These are phyloP conservation scores for Saimiri boliviensis DNA, from an alignment of 2,113 vertebrate genomes.

Conservation along the genomic window DNA sequence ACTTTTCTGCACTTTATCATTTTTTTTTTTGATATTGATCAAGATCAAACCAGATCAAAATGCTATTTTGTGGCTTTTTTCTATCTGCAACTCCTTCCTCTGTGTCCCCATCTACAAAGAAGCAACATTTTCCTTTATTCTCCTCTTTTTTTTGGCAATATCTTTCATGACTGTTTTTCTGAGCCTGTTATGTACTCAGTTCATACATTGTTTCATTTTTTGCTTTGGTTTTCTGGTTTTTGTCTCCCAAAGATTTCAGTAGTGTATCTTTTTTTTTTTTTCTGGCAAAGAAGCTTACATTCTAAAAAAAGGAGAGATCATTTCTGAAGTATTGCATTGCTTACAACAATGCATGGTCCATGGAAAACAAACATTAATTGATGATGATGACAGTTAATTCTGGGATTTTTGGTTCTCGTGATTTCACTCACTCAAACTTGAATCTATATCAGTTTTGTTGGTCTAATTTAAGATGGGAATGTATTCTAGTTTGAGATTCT, in stretches of 20 bases:
- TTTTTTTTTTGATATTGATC: conserved; percentile 14
- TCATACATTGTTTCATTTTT: not conserved
- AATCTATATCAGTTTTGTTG: not conserved
- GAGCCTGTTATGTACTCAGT: not conserved
- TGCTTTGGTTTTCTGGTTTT: not conserved
- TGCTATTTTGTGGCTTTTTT: not conserved
- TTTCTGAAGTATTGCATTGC: not conserved
- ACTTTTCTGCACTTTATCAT: conserved; percentile 41
- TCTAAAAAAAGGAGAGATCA: not conserved
- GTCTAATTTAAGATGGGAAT: not conserved
- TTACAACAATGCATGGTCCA: not conserved
- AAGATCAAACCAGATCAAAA: conserved; percentile 38
- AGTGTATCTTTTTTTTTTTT: not conserved
- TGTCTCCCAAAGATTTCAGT: not conserved
- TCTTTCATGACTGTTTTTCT: conserved; percentile 39
- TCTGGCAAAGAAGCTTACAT: conserved; percentile 2
- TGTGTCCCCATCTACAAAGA: not conserved
- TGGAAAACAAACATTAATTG: conserved; percentile 12
- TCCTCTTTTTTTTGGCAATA: not conserved
- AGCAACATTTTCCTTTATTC: not conserved
- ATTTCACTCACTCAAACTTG: not conserved
- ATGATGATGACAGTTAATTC: not conserved
- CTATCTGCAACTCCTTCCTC: not conserved
- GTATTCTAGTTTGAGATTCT: not conserved
- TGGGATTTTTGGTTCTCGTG: not conserved